Evolutionary conservation across 2,797 vertebrate species (phyloP), one percentile per base, ranked within the genome.

Genomic region (Telmatherina bonti): DNA sequence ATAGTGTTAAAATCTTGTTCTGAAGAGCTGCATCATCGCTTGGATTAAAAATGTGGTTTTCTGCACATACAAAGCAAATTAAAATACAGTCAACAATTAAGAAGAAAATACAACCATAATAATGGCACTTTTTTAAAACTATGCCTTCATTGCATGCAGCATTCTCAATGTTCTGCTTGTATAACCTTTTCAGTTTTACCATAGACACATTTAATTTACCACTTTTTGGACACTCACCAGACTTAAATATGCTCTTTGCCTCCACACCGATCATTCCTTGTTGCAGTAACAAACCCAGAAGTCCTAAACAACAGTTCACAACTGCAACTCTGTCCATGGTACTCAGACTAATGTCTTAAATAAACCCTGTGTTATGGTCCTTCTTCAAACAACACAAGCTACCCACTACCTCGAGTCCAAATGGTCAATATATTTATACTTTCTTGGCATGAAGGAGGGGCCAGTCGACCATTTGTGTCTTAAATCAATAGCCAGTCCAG

Each of bases 371-470:
- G 60, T 67, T 76, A 24, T 72, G 53, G 79, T 35, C 64, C 24
- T 59, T 18, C 67, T 27, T 84, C 36, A 62, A 74, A 76, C 76
- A 80, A 85, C 43, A 54, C 64, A 51, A 82, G 62, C 31, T 67
- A 60, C 81, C 68, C 57, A 70, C 72, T 89, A 74, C 68, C 82
- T 76, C 52, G 41, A 60, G 67, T 81, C 77, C 70, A 55, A 85
- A 64, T 57, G 29, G 9, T 82, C 84, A 77, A 84, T 85, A 79
- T 85, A 93, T 94, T 92, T 93, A 93, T 94, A 84, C 88, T 81
- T 73, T 83, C 53, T 30, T 38, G 47, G 18, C 65, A 8, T 27
- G 78, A 70, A 76, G 91, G 87, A 86, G 87, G 89, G 79, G 90
- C 86, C 83, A 68, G 57, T 62, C 77, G 18, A 35, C 30, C 61